phyloP scores from a whole-genome alignment of 1,140 invertebrate genomes.

The Rhagoletis pomonella region DNA sequence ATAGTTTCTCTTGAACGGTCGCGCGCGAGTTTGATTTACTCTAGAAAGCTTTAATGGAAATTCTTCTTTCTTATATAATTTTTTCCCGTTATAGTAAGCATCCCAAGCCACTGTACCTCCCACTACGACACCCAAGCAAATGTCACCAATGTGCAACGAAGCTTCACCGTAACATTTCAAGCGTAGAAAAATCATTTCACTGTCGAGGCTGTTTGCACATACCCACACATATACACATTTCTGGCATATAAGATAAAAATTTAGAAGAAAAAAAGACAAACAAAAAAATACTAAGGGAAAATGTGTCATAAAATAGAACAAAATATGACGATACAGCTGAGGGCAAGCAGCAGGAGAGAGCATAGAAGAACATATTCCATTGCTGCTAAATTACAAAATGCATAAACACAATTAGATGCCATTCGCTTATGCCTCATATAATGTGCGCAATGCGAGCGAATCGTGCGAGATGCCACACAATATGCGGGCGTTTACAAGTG shows the following conservation, averaged over 20 bases:
- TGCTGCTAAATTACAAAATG: constrained; percentile 17
- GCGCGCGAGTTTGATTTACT: too few relatives aligned
- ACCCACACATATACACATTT: too few relatives aligned
- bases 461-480: background rate
- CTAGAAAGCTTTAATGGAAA: too few relatives aligned
- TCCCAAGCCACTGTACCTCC: too few relatives aligned
- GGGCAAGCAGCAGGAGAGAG: background rate
- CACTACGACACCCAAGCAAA: too few relatives aligned
- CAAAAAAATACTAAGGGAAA: background rate
- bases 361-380: background rate
- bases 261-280: background rate
- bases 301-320: constrained; percentile 1
- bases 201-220: too few relatives aligned
- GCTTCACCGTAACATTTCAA: too few relatives aligned
- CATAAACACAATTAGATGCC: constrained; percentile 12
- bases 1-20: too few relatives aligned
- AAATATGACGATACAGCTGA: background rate
- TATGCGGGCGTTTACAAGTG: background rate
- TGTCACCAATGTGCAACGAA: too few relatives aligned
- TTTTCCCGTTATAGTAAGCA: too few relatives aligned
- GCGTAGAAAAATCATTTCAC: too few relatives aligned
- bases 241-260: background rate
- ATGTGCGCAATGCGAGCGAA: background rate
- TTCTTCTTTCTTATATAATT: too few relatives aligned
- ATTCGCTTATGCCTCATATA: background rate